phyloP scores from a whole-genome alignment of 1,140 invertebrate genomes.

The Coenobita brevimanus region DNA sequence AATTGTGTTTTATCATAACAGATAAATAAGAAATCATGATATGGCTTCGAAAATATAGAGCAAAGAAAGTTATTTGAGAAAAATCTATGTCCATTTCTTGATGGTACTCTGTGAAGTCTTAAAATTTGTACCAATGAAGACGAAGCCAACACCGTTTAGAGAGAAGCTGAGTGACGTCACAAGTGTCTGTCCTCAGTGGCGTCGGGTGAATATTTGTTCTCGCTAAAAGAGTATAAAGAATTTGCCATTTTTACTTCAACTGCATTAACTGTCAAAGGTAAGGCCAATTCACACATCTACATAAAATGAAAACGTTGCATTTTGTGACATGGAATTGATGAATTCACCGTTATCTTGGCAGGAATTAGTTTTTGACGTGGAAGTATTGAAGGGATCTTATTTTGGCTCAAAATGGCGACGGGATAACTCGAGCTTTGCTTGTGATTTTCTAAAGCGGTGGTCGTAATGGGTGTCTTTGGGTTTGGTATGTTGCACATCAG shows the following conservation, averaged over 20 bases:
- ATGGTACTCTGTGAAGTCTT: too few relatives aligned
- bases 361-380: not conserved
- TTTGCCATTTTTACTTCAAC: not conserved
- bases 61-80: too few relatives aligned
- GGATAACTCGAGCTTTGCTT: conserved; percentile 25
- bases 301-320: not conserved
- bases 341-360: not conserved
- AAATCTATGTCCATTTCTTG: too few relatives aligned
- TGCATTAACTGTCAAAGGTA: not conserved
- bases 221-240: conserved; percentile 41
- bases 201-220: conserved; percentile 61
- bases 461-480: not conserved
- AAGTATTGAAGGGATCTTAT: conserved; percentile 57
- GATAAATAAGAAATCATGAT: too few relatives aligned
- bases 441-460: conserved; percentile 13
- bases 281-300: not conserved
- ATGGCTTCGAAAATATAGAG: too few relatives aligned
- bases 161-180: conserved; percentile 18
- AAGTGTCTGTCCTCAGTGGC: conserved; percentile 24
- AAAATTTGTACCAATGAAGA: too few relatives aligned
- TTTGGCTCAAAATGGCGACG: conserved; percentile 63
- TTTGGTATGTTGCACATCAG: too few relatives aligned
- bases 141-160: not conserved
- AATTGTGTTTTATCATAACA: too few relatives aligned
- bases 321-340: not conserved